These are phyloP conservation scores for Myotis yumanensis DNA, from an alignment of 2,113 vertebrate genomes.

Conservation along the genomic window DNA sequence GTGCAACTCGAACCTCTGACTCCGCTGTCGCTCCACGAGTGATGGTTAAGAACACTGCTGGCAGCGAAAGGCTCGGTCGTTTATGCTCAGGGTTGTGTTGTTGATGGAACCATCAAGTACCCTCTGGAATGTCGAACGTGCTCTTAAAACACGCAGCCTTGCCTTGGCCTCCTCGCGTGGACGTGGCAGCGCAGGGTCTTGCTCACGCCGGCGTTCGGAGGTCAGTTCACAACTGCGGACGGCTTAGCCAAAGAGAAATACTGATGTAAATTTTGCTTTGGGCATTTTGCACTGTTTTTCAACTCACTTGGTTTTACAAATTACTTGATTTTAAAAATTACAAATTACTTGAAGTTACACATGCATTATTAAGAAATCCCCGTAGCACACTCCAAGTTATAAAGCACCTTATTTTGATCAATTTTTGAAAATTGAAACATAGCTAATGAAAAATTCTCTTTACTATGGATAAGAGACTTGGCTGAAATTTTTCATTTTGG, in stretches of 20 bases:
- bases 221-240: not conserved
- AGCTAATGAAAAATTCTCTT: conserved; percentile 57
- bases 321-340: conserved; percentile 36
- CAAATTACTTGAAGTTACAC: not conserved
- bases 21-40: not conserved
- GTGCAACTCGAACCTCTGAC: not conserved
- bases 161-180: not conserved
- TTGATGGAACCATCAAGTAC: not conserved
- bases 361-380: not conserved
- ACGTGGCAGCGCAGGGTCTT: not conserved
- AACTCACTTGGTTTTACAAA: conserved; percentile 56
- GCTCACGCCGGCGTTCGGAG: not conserved
- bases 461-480: not conserved
- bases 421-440: conserved; percentile 49
- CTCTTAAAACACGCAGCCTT: not conserved
- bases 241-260: not conserved
- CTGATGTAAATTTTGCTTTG: conserved; percentile 51
- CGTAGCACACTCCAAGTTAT: not conserved
- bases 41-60: not conserved
- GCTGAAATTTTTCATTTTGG: conserved; percentile 50
- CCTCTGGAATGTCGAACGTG: not conserved
- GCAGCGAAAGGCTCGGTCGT: not conserved
- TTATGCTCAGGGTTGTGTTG: not conserved
- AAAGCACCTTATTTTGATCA: conserved; percentile 39
- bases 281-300: conserved; percentile 58